Evolutionary conservation across 1,140 invertebrate species (phyloP).

Genomic region (Bombus vancouverensis): DNA sequence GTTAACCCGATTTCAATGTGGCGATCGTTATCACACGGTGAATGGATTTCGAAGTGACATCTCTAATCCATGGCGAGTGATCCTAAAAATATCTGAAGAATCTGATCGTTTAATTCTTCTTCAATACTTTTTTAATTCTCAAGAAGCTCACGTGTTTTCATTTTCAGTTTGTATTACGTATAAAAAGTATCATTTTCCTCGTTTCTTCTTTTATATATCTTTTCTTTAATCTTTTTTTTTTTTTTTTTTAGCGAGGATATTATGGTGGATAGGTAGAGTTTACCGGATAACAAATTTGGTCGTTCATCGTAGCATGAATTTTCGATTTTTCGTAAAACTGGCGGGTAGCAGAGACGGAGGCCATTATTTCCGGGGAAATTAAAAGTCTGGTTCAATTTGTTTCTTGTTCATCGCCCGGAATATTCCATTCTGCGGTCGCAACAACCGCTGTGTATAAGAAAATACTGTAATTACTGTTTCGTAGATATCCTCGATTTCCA

Average conservation of each 20-base stretch:
- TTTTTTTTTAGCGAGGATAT: not conserved
- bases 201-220: not conserved
- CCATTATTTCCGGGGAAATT: constrained; percentile 6
- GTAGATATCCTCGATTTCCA: not conserved
- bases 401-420: not conserved
- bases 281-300: not conserved
- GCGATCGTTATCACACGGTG: not conserved
- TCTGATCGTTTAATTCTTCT: too few species aligned
- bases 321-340: constrained; percentile 4
- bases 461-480: not conserved
- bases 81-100: not conserved
- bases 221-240: not conserved
- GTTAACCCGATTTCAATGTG: not conserved
- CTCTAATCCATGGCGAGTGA: not conserved
- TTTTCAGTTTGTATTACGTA: not conserved
- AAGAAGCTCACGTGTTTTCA: not conserved
- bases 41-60: not conserved
- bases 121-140: not conserved
- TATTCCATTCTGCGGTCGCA: not conserved
- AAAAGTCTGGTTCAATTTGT: constrained; percentile 23
- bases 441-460: not conserved
- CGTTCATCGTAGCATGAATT: not conserved
- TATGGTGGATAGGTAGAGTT: not conserved
- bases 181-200: too few species aligned
- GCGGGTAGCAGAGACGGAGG: not conserved